phyloP scores from a whole-genome alignment of 2,113 vertebrate genomes.

The Marmota monax region DNA sequence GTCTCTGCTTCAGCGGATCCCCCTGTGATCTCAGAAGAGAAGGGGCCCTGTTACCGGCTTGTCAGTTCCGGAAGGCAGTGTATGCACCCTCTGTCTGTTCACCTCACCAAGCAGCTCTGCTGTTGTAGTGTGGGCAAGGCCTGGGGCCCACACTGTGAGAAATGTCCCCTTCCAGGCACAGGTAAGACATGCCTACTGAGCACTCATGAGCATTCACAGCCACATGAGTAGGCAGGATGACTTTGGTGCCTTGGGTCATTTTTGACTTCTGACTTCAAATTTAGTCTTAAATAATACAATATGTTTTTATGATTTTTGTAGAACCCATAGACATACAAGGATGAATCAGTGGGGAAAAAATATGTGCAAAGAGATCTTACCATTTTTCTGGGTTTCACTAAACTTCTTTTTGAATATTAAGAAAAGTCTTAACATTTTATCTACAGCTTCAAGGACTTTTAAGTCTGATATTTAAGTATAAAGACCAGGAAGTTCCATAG shows the following conservation, averaged over 20 bases:
- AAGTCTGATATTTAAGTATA: not conserved
- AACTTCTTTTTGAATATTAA: slow-evolving; percentile 12
- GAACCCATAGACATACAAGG: not conserved
- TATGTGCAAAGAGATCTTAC: not conserved
- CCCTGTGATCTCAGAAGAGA: slow-evolving; percentile 94
- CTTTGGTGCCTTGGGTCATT: not conserved
- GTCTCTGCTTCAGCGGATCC: slow-evolving; percentile 91
- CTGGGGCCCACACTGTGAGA: slow-evolving; percentile 98
- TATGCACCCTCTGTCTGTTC: slow-evolving; percentile 97
- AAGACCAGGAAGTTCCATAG: not conserved
- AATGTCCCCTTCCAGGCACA: slow-evolving; percentile 97
- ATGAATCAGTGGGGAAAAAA: slow-evolving; percentile 16
- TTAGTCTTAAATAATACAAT: not conserved
- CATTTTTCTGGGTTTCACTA: not conserved
- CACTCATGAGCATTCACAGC: not conserved
- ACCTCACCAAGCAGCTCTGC: slow-evolving; percentile 98
- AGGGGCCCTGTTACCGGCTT: slow-evolving; percentile 97
- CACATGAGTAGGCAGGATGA: not conserved
- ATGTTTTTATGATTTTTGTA: not conserved
- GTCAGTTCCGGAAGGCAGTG: slow-evolving; percentile 96
- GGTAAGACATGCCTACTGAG: slow-evolving; percentile 90
- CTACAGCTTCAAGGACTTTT: not conserved
- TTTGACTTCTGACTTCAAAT: slow-evolving; percentile 27
- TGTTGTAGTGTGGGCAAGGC: slow-evolving; percentile 99
- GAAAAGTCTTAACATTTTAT: not conserved